Evolutionary conservation across 2,797 vertebrate genomes (phyloP).

Genomic region (Dicrostonyx torquatus): DNA sequence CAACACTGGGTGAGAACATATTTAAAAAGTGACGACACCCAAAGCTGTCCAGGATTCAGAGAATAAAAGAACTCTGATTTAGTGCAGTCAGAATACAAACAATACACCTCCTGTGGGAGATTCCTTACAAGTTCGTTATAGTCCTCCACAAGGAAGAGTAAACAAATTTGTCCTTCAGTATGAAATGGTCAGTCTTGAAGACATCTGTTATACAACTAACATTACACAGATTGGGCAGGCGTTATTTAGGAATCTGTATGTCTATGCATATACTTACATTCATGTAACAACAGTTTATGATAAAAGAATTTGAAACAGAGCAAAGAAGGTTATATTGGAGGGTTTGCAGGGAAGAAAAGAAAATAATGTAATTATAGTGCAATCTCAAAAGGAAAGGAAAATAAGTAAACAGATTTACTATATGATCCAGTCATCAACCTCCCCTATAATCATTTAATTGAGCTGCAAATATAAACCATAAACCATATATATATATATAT

Average conservation of each 20-base stretch:
- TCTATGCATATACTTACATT: no score
- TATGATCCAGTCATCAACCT: background rate
- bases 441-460: background rate
- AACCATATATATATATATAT: fast-evolving
- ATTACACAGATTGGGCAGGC: background rate
- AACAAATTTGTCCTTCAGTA: background rate
- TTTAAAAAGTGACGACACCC: background rate
- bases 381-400: background rate
- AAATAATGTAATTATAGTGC: background rate
- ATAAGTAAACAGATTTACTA: background rate
- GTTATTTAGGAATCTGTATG: no score
- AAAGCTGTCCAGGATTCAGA: background rate
- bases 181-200: background rate
- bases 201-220: background rate
- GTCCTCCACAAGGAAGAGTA: background rate
- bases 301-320: background rate
- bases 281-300: background rate
- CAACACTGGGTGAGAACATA: background rate
- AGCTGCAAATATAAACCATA: background rate
- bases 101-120: background rate
- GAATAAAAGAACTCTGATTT: background rate
- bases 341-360: background rate
- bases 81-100: background rate
- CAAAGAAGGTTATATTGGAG: background rate
- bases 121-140: background rate